Evolutionary conservation across 2,888 invertebrate genomes (phyloP).

Genomic region (Xestia rhomboidea): DNA sequence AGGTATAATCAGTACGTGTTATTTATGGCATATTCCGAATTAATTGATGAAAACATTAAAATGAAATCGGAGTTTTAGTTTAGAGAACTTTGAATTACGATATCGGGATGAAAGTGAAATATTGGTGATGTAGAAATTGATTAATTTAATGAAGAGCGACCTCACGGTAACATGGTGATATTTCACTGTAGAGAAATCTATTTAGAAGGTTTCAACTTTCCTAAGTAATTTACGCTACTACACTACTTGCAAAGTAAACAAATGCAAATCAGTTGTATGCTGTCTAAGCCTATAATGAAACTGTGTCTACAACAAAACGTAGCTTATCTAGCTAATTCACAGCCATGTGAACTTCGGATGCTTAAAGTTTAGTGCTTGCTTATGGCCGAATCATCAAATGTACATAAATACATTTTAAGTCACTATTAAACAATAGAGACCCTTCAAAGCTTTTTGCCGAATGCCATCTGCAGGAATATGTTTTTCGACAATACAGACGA

Average conservation of each 20-base stretch:
- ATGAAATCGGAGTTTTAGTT: conserved; percentile 41
- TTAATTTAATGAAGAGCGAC: conserved; percentile 6
- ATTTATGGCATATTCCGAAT: conserved; percentile 59
- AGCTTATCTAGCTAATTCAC: background rate
- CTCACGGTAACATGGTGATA: background rate
- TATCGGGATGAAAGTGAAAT: conserved; percentile 16
- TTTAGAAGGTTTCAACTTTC: conserved; percentile 13
- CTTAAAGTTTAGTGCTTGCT: background rate
- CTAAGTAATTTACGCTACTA: background rate
- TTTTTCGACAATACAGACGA: background rate
- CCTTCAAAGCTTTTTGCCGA: no score
- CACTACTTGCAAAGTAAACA: background rate
- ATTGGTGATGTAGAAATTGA: conserved; percentile 16
- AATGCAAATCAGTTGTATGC: background rate
- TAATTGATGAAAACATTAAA: conserved; percentile 65
- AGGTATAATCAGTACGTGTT: conserved; percentile 47
- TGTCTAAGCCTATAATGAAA: background rate
- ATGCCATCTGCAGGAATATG: background rate
- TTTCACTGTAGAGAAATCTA: conserved; percentile 28
- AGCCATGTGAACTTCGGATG: background rate
- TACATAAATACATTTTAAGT: no score
- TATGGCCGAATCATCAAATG: background rate
- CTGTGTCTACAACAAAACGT: background rate
- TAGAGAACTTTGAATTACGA: background rate
- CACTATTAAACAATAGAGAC: no score